Percentiles rank a stretch among this genome's conserved stretches.
Evolutionary conservation across 2,797 vertebrate species (phyloP).

Genomic region (Nyctalus aviator): DNA sequence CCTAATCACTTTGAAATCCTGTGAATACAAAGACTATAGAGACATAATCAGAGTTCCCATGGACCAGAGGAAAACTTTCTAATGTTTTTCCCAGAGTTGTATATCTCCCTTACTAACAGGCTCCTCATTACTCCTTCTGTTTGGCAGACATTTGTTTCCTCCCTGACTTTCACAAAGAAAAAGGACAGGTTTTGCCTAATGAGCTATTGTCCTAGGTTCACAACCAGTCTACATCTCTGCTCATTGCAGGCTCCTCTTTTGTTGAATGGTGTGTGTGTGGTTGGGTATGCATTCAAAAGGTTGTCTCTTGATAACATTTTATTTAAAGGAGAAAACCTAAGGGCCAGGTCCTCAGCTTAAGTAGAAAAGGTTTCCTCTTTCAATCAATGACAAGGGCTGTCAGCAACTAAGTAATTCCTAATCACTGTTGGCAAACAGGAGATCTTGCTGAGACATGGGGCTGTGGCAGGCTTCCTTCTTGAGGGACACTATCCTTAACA

Average conservation of each 20-base stretch:
- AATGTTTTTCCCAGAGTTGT: fast-evolving
- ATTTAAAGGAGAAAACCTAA: neutral
- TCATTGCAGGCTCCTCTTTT: neutral
- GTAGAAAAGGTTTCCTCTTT: neutral
- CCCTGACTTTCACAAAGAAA: neutral
- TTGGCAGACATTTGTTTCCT: neutral
- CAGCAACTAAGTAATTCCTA: constrained; percentile 61
- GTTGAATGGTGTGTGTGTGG: neutral
- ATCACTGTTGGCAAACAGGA: constrained; percentile 35
- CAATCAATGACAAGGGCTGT: neutral
- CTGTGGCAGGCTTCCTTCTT: constrained; percentile 8
- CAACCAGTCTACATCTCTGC: neutral
- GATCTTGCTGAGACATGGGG: neutral
- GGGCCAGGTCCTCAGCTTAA: neutral
- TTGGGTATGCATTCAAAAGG: neutral
- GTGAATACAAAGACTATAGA: neutral
- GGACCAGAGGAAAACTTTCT: neutral
- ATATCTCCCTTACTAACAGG: neutral
- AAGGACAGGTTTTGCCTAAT: neutral
- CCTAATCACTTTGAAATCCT: neutral
- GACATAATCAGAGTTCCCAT: neutral
- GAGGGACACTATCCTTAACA: neutral
- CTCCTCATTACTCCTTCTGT: neutral
- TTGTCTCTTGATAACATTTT: neutral
- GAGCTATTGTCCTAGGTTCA: neutral